Base-by-base conservation (phyloP, 1,140 invertebrate species). In the Asbolus verrucosus region DNA sequence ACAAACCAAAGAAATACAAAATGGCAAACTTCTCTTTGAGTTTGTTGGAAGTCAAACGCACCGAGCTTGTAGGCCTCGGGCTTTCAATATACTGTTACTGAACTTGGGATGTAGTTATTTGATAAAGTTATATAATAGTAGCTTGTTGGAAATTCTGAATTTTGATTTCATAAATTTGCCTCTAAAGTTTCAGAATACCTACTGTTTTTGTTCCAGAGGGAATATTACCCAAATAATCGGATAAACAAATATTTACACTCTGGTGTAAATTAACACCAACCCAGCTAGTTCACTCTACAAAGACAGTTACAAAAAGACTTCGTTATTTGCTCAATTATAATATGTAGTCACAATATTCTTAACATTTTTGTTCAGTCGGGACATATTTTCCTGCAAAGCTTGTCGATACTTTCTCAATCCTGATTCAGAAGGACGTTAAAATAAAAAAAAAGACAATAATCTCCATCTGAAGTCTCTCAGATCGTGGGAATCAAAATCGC, bases 1-100 rank as follows among this genome's bases (percentile, higher is more conserved):
- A 77, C 73, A 76, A 76, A 73, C 69, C 54, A 68, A 74, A 73
- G 73, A 74, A 72, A 66, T 71, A 70, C 68, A 61, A 73, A 73
- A 71, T 69, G 50, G 63, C 41, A 62, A 63, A 70, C 46, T 70
- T 62, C 61, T 30, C 65, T 68, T 68, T 39, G 46, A 60, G 19
- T 46, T 60, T n/a, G 18, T n/a, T 67, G 11, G 36, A 62, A 68
- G 54, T 72, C 67, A 69, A 66, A 59, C 67, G 50, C 24, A 69
- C 33, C 30, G 33, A 30, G 31, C 71, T 38, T 73, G 71, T 73
- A 65, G 33, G 66, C 70, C 62, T 27, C 11, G 16, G 67, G 70
- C 67, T 63, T 63, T 38, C 33, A 54, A 54, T 54, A 63, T 63
- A 63, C 39, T 24, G 61, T 39, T 63, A 11, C n/a, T 15, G 36